These are phyloP conservation scores for Drosophila lini DNA, from an alignment of 1,140 invertebrate genomes.

Conservation along the genomic window DNA sequence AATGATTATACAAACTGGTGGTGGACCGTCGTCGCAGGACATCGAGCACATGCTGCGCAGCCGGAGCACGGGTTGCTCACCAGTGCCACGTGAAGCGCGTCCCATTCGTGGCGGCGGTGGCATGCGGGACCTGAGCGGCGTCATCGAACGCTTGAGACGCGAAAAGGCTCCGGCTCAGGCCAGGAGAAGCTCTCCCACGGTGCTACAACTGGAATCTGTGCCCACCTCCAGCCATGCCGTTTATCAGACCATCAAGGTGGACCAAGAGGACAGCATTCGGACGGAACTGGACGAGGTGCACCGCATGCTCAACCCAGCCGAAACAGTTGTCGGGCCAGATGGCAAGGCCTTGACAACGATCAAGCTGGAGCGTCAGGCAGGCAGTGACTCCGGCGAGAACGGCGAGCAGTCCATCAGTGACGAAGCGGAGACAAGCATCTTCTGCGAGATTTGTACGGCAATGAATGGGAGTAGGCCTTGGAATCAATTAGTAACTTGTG, in stretches of 20 bases:
- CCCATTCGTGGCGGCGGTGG: constrained; percentile 54
- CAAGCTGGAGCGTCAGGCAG: constrained; percentile 74
- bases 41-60: constrained; percentile 67
- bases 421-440: constrained; percentile 65
- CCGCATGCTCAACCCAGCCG: constrained; percentile 76
- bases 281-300: constrained; percentile 77
- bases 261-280: constrained; percentile 70
- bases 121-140: constrained; percentile 71
- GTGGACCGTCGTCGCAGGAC: constrained; percentile 49
- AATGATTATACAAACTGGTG: constrained; percentile 65
- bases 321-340: constrained; percentile 87
- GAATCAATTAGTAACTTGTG: constrained; percentile 21
- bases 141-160: constrained; percentile 74
- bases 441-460: constrained; percentile 70
- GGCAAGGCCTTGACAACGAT: constrained; percentile 85
- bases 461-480: constrained; percentile 24
- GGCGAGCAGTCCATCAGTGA: constrained; percentile 65
- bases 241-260: constrained; percentile 75
- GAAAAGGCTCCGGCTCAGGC: constrained; percentile 52
- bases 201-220: constrained; percentile 69
- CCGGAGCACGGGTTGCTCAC: constrained; percentile 66
- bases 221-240: constrained; percentile 71
- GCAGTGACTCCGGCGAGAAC: constrained; percentile 61
- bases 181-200: constrained; percentile 29
- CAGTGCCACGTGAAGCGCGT: constrained; percentile 62